A percentile compares a stretch with the other conserved stretches of the same genome.
Conservation (phyloP, 2,797 vertebrate genomes). For the Eospalax fontanierii region DNA sequence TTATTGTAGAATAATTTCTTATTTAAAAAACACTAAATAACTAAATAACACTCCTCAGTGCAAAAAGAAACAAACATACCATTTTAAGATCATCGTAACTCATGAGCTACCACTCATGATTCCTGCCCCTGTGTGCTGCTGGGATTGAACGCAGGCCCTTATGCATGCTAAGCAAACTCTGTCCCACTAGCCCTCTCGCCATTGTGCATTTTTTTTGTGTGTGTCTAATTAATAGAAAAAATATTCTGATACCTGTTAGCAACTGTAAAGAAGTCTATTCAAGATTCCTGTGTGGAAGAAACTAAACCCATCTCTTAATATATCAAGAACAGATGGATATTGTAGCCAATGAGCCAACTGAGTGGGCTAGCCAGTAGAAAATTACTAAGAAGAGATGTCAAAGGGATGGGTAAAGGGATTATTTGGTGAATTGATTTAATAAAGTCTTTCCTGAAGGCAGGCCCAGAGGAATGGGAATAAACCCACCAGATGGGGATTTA, state of each 20-base stretch:
- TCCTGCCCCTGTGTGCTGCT: neutral
- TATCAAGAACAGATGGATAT: neutral
- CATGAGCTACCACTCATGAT: rapidly evolving
- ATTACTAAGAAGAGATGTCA: neutral
- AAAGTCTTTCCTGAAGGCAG: neutral
- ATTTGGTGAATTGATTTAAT: neutral
- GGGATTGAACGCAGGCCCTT: neutral
- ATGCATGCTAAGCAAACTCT: rapidly evolving
- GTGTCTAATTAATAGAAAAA: neutral
- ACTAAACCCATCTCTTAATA: neutral
- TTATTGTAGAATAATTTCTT: slow-evolving; percentile 8
- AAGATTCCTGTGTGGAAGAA: neutral
- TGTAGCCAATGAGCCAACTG: neutral
- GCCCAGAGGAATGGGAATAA: neutral
- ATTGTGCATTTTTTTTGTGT: neutral
- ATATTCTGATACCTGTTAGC: neutral
- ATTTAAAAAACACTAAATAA: neutral
- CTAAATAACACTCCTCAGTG: neutral
- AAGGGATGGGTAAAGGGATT: too few species aligned
- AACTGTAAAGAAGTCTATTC: neutral
- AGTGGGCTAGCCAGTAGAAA: neutral
- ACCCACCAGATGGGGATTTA: too few species aligned
- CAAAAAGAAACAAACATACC: neutral
- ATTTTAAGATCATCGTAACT: too few species aligned
- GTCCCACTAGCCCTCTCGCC: neutral